Base-by-base conservation (phyloP, 1,140 invertebrate genomes). In the Lepidurus packardi region DNA sequence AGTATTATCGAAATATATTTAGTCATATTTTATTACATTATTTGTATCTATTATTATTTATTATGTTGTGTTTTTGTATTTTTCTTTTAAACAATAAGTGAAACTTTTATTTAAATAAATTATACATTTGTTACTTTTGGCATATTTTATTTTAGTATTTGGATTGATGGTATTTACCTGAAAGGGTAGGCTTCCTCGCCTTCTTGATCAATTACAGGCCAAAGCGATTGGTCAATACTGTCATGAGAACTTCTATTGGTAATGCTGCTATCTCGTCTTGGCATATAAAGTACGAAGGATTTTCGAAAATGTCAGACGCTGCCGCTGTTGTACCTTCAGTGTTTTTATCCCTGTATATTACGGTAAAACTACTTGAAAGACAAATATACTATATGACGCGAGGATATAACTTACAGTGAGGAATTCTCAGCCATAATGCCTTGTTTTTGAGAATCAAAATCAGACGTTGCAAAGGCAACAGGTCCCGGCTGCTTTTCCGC, bases 1-100 rank as follows among this genome's bases (percentile, higher is more conserved):
- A n/a, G n/a, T n/a, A 47, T 47, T 47, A 47, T 47, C 45, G 45
- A 47, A 47, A 47, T 47, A 47, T 47, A 47, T 47, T 47, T 47
- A 47, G 6, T 5, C 45, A 47, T 47, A 47, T 47, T 47, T 47
- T 47, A 47, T 47, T 47, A 47, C 45, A 47, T 47, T 47, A 47
- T 47, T 47, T 47, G 45, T 47, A 47, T 47, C 45, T 47, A 6
- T 47, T 47, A 11, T 10, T 47, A 47, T 47, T 16, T 47, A 47
- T 47, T 47, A 47, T 47, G 1, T 11, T 47, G 45, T 47, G 16
- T 47, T 47, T 47, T 34, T 47, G 10, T 47, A 47, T 47, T 47
- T 47, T 47, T 47, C 45, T 47, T 47, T 47, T 47, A 47, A 47
- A 47, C 45, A 47, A 47, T 47, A 47, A 6, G 45, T 3, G 45